Base-by-base conservation (phyloP, 64 coral and sea anemone genomes). In the Acropora tenuis region DNA sequence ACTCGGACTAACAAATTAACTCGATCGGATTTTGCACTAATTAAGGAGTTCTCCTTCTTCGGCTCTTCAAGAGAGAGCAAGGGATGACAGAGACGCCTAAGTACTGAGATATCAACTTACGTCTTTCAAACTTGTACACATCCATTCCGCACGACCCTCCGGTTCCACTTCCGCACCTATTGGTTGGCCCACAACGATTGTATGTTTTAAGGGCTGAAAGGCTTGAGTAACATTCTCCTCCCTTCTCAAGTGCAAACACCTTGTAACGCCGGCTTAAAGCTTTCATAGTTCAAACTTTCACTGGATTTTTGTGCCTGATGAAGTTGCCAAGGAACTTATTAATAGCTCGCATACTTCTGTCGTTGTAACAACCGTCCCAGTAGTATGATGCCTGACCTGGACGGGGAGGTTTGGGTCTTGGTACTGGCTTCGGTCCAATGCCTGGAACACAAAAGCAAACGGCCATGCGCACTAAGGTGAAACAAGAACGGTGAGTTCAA, bases 361-460 rank as follows among this genome's bases (percentile, higher is more conserved):
- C 91, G 47, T 78, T 88, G 75, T 76, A 93, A 73, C 91, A 93
- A 4, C 91, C 91, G 55, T 87, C 60, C 57, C 82, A 85, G 63
- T 50, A 85, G 46, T 85, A 85, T 5, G 82, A 48, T 13, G 3
- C 65, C 65, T 30, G 82, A 10, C 65, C 65, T 30, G 82, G 82
- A 71, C 82, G 61, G n/a, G 65, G 63, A 71, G 82, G 82, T 20
- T 72, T 85, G 43, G 82, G 82, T 9, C 43, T 44, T 6, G 82
- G 82, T 47, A 8, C 43, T 13, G 82, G 82, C 9, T 30, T 85
- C 49, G 82, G 82, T 6, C 47, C 45, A 48, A 85, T 65, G 50
- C 82, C 82, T 85, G 9, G 65, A 43, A 20, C 6, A 47, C 15
- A 48, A 48, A 78, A 18, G 5, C 48, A 13, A 18, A 45, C 6